Conservation (phyloP, 1,140 invertebrate genomes). For the Aphelenchoides fujianensis region DNA sequence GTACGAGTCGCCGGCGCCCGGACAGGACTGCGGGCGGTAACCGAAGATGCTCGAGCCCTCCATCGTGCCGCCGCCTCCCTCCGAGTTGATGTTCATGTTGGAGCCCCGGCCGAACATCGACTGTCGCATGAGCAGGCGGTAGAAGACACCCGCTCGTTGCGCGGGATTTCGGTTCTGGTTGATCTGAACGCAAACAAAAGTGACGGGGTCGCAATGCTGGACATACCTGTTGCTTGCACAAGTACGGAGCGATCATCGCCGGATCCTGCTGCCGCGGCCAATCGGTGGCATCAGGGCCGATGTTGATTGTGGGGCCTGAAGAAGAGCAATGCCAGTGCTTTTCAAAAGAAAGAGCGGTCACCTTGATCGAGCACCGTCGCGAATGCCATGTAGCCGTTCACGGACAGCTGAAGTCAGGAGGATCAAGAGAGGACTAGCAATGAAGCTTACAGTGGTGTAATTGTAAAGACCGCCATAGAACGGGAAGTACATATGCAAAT, state of each 20-base stretch:
- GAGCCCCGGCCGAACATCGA: slow-evolving; percentile 57
- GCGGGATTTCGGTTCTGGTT: slow-evolving; percentile 56
- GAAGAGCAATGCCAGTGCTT: too few relatives aligned
- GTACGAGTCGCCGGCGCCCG: slow-evolving; percentile 53
- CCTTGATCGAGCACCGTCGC: slow-evolving; percentile 61
- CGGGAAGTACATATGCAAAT: slow-evolving; percentile 61
- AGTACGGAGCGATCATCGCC: slow-evolving; percentile 61
- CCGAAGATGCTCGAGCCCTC: slow-evolving; percentile 58
- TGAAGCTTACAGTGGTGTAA: slow-evolving; percentile 60
- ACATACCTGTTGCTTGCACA: slow-evolving; percentile 58
- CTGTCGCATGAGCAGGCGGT: slow-evolving; percentile 57
- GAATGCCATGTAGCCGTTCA: slow-evolving; percentile 60
- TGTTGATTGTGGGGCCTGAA: slow-evolving; percentile 60
- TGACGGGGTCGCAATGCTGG: neutral
- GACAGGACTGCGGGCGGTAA: slow-evolving; percentile 50
- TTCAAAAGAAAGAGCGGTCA: too few relatives aligned
- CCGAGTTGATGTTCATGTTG: slow-evolving; percentile 48
- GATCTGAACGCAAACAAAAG: slow-evolving; percentile 48
- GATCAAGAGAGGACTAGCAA: neutral
- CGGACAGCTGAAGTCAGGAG: slow-evolving; percentile 57
- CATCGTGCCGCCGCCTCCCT: slow-evolving; percentile 40
- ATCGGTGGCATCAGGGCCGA: slow-evolving; percentile 59
- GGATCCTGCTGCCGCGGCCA: slow-evolving; percentile 61
- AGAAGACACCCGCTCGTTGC: slow-evolving; percentile 56
- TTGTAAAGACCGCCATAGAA: slow-evolving; percentile 62